These are phyloP conservation scores for Operophtera brumata DNA, from an alignment of 2,888 invertebrate species.

Conservation along the genomic window DNA sequence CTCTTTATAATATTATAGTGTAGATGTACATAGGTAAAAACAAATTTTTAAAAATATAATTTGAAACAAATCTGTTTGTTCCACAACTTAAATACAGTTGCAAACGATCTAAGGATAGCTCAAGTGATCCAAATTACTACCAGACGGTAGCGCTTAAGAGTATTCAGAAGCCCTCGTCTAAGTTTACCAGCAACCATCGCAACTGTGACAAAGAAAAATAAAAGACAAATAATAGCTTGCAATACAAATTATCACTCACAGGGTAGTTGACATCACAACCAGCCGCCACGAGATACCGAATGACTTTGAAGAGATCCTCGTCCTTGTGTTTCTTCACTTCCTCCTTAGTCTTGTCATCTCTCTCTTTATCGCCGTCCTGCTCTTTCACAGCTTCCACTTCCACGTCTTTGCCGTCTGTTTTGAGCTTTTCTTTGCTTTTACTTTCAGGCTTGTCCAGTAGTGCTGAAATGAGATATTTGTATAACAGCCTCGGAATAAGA, in stretches of 20 bases:
- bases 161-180: too few species aligned
- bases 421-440: conserved; percentile 33
- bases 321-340: conserved; percentile 41
- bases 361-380: conserved; percentile 29
- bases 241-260: conserved; percentile 74
- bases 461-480: conserved; percentile 37
- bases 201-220: not conserved
- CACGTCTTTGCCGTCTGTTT: conserved; percentile 29
- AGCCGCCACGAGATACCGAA: conserved; percentile 87
- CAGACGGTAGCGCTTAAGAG: too few species aligned
- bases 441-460: conserved; percentile 52
- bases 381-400: conserved; percentile 33
- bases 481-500: too few species aligned
- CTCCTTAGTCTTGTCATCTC: conserved; percentile 33
- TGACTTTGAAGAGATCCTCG: conserved; percentile 64
- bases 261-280: conserved; percentile 89
- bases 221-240: too few species aligned
- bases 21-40: too few species aligned
- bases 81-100: too few species aligned
- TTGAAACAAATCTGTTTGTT: too few species aligned
- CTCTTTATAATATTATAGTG: too few species aligned
- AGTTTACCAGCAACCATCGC: too few species aligned
- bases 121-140: too few species aligned
- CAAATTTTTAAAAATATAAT: too few species aligned
- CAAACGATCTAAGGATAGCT: too few species aligned